Evolutionary conservation across 2,797 vertebrate species (phyloP).

Genomic region (Characodon lateralis): DNA sequence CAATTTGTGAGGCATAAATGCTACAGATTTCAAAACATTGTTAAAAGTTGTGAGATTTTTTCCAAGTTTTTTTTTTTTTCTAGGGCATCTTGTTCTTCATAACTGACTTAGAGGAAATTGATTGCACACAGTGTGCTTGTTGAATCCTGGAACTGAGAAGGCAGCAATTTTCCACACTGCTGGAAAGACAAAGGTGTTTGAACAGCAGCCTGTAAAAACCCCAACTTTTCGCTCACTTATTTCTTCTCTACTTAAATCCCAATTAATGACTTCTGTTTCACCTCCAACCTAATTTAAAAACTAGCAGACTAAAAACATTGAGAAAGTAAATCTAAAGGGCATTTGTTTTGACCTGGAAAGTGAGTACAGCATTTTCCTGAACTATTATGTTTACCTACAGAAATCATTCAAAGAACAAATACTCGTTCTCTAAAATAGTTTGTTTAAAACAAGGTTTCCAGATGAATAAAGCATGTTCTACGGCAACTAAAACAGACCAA

Average conservation of each 20-base stretch:
- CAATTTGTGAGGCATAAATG: background rate
- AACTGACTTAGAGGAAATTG: slow-evolving; percentile 36
- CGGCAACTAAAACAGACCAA: background rate
- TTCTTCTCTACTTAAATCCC: slow-evolving; percentile 2
- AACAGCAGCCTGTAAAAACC: slow-evolving; percentile 1
- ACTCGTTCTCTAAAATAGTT: background rate
- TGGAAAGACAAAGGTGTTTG: slow-evolving; percentile 9
- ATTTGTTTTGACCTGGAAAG: background rate
- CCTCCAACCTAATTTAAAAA: background rate
- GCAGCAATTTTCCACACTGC: slow-evolving; percentile 13
- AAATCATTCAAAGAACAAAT: background rate
- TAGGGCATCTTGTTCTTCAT: slow-evolving; percentile 21
- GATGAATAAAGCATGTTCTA: background rate
- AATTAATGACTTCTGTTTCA: background rate
- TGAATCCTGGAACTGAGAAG: slow-evolving; percentile 17
- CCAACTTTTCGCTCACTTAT: background rate
- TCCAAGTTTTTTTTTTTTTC: background rate
- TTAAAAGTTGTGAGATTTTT: background rate
- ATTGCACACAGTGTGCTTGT: slow-evolving; percentile 23
- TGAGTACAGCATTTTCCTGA: background rate
- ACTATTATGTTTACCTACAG: background rate
- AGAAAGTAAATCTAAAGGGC: background rate
- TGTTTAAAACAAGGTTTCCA: background rate
- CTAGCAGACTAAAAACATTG: background rate
- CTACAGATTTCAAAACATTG: background rate